Conservation (phyloP, 2,797 vertebrate genomes). For the Phyllotis vaccarum region DNA sequence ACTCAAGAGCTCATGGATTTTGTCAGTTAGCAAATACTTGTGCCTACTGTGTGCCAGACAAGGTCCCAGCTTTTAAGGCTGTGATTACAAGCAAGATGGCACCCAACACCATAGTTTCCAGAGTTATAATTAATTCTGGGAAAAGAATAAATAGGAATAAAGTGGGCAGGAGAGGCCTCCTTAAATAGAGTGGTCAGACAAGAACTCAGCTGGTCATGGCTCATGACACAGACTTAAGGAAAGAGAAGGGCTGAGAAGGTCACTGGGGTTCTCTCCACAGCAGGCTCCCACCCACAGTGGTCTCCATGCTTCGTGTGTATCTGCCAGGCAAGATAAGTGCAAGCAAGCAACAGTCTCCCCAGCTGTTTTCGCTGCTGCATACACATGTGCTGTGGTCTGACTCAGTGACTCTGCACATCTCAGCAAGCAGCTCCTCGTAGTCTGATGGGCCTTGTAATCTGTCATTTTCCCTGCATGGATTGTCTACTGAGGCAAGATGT, state of each 20-base stretch:
- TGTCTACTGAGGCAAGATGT: conserved; percentile 80
- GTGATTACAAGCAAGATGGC: not conserved
- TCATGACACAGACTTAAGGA: not conserved
- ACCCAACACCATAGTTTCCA: not conserved
- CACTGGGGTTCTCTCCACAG: too few species aligned
- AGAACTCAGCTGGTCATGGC: not conserved
- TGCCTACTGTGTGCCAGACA: not conserved
- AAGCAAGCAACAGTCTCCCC: not conserved
- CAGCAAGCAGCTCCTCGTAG: not conserved
- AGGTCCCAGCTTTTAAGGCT: not conserved
- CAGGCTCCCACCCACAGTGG: accelerated
- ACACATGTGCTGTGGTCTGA: not conserved
- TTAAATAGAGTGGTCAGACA: not conserved
- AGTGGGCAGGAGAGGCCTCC: not conserved
- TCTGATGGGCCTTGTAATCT: conserved; percentile 68
- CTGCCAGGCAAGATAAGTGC: not conserved
- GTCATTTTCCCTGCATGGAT: conserved; percentile 61
- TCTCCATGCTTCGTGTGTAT: not conserved
- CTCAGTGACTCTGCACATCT: not conserved
- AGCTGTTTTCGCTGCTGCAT: not conserved
- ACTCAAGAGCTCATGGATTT: not conserved
- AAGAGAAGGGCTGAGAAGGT: not conserved
- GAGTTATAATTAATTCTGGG: not conserved
- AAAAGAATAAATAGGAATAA: not conserved
- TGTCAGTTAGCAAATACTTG: conserved; percentile 13